Base-by-base conservation (phyloP, 2,113 vertebrate species). In the Ciconia maguari region DNA sequence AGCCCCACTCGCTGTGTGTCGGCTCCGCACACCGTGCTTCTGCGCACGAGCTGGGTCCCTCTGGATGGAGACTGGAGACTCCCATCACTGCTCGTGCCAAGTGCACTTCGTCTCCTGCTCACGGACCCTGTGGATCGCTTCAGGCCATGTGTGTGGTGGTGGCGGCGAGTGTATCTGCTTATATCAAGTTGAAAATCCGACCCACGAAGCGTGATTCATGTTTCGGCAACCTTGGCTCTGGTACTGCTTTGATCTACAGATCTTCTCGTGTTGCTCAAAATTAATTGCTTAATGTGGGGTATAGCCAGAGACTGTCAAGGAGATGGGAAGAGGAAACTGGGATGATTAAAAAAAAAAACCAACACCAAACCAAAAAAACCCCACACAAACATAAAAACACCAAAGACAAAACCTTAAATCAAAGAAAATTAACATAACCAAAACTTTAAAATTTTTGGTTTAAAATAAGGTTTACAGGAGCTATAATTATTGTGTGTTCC, bases 61-160 rank as follows among this genome's bases (percentile, higher is more conserved):
- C n/a, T 36, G 81, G 12, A 27, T 42, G 75, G 51, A 20, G 16
- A 4, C 3, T 2, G 21, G 54, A 71, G 65, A 41, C 15, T 79
- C 29, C 36, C 5, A 0, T 13, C 0, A 0, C 4, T 20, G 68
- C 32, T n/a, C 0, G 0, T 16, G 64, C 68, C 72, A 18, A 36
- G 51, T 4, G 10, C 7, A 1, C 48, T 16, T 41, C 0, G 0
- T 41, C 29, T 87, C 41, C 72, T 70, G 34, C 62, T 85, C 15
- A 0, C 0, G 5, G 62, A 18, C 65, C 34, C 49, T n/a, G 49
- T 29, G 79, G 54, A 20, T 95, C 0, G 29, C 70, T 83, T 80
- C 1, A 4, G 68, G 58, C 80, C 26, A 1, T 1, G 13, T 42
- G n/a, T 75, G 74, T 27, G 77, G 77, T 34, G 64, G 48, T 24